A percentile compares a stretch with the other conserved stretches of the same genome.
These are phyloP conservation scores for Psettodes erumei DNA, from an alignment of 2,113 vertebrate genomes.

Conservation along the genomic window DNA sequence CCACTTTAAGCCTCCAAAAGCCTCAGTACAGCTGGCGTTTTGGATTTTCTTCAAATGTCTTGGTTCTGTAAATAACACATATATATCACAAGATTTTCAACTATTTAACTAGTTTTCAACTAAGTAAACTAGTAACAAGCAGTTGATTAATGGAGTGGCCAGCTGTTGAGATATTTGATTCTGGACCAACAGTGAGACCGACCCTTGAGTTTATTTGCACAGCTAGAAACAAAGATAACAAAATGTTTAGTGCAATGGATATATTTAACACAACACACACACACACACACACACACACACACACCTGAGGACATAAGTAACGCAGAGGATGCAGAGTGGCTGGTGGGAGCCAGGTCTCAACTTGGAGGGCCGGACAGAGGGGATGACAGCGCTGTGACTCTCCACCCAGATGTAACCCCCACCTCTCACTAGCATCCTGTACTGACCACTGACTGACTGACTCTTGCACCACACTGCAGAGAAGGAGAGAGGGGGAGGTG, in stretches of 20 bases:
- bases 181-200: neutral
- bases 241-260: neutral
- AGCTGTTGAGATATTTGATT: no score
- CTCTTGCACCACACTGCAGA: constrained; percentile 91
- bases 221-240: neutral
- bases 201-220: neutral
- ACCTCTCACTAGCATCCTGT: constrained; percentile 93
- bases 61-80: neutral
- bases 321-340: constrained; percentile 91
- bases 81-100: no score
- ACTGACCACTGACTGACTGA: constrained; percentile 92
- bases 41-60: no score
- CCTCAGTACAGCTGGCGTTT: neutral
- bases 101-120: no score
- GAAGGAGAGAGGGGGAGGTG: constrained; percentile 9
- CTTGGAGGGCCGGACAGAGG: constrained; percentile 83
- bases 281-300: constrained; percentile 12
- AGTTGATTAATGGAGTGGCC: no score
- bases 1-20: neutral
- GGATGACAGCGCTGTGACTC: constrained; percentile 93
- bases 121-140: no score
- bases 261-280: no score
- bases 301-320: constrained; percentile 95
- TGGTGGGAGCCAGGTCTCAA: constrained; percentile 86
- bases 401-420: constrained; percentile 97